phyloP scores from a whole-genome alignment of 2,113 vertebrate genomes.

The Argyrosomus japonicus region DNA sequence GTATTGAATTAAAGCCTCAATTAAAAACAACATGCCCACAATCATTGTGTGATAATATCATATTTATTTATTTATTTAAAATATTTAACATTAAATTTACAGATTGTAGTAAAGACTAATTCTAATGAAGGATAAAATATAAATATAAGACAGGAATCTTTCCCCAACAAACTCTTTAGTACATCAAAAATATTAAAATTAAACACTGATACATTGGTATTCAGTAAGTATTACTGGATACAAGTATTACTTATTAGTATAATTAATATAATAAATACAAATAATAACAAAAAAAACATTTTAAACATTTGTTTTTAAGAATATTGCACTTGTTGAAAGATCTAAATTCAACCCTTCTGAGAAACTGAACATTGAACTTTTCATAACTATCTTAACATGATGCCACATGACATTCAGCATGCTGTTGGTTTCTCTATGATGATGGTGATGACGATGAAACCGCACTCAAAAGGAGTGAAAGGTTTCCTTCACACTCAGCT shows the following conservation, averaged over 20 bases:
- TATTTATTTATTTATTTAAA: not conserved
- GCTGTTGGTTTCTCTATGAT: not conserved
- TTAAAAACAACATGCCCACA: slow-evolving; percentile 37
- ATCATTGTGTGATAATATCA: not conserved
- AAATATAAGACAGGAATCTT: not conserved
- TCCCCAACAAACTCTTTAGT: not conserved
- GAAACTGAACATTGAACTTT: not conserved
- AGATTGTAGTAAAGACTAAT: not conserved
- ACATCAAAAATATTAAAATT: not conserved
- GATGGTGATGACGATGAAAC: not conserved
- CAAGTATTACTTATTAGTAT: not conserved
- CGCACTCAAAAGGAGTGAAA: not conserved
- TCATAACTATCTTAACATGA: not conserved
- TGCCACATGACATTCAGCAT: not conserved
- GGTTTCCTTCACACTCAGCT: not conserved
- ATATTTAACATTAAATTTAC: not conserved
- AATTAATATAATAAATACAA: slow-evolving; percentile 1
- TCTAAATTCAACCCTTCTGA: not conserved
- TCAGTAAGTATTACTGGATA: not conserved
- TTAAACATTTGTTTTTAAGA: not conserved
- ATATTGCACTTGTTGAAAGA: not conserved
- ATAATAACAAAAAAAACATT: not conserved
- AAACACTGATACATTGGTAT: not conserved
- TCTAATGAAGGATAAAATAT: not conserved
- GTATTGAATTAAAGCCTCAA: slow-evolving; percentile 70